Evolutionary conservation across 2,797 vertebrate genomes (phyloP).

Genomic region (Hypotaenidia philippensis): DNA sequence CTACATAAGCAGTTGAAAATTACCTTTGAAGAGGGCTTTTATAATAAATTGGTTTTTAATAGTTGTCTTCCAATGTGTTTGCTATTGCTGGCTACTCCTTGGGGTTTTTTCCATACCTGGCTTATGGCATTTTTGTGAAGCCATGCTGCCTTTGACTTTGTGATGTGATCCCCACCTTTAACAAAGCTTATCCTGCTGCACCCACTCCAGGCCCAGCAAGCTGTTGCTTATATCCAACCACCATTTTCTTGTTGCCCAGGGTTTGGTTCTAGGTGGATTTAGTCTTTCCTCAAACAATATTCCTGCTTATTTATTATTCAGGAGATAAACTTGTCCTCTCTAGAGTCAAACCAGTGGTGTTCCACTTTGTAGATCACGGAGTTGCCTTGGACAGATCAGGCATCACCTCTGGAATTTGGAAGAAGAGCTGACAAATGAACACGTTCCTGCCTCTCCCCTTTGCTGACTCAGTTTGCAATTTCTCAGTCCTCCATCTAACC

Average conservation of each 20-base stretch:
- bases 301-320: background rate
- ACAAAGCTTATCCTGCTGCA: background rate
- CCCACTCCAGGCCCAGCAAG: background rate
- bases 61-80: background rate
- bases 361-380: background rate
- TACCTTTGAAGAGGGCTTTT: background rate
- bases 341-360: background rate
- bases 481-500: background rate
- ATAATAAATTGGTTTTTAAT: background rate
- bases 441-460: background rate
- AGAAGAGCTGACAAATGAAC: background rate
- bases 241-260: background rate
- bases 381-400: fast-evolving
- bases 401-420: background rate
- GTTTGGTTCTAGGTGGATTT: background rate
- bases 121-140: background rate
- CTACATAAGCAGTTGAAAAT: background rate
- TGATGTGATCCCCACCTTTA: background rate
- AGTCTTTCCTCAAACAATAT: background rate
- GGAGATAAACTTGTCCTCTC: background rate
- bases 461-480: background rate
- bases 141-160: background rate
- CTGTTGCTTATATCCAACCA: background rate
- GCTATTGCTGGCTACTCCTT: background rate
- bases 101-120: fast-evolving